These are phyloP conservation scores for Murina feae DNA, from an alignment of 2,113 vertebrate genomes.

Conservation along the genomic window DNA sequence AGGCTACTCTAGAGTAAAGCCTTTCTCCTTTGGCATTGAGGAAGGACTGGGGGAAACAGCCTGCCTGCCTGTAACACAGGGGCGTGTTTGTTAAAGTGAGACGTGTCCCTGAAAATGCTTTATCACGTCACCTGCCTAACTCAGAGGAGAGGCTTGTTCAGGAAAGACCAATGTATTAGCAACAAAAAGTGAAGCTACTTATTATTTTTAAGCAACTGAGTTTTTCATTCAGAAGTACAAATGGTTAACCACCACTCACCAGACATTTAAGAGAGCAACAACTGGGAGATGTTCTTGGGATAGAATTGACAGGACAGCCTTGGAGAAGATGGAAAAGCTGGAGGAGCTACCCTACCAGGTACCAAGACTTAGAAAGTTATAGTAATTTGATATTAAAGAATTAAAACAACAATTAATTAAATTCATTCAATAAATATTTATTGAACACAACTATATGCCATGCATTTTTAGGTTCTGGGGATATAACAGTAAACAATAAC, in stretches of 20 bases:
- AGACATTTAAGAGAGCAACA: background rate
- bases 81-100: background rate
- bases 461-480: too few relatives aligned
- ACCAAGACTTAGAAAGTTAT: background rate
- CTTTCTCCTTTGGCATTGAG: background rate
- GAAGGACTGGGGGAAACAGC: background rate
- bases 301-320: background rate
- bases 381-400: too few relatives aligned
- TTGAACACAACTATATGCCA: too few relatives aligned
- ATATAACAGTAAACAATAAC: too few relatives aligned
- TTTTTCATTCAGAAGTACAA: background rate
- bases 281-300: background rate
- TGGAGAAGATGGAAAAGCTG: background rate
- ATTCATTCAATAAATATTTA: too few relatives aligned
- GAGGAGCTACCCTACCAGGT: background rate
- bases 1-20: background rate
- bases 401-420: too few relatives aligned
- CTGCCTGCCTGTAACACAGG: background rate
- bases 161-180: background rate
- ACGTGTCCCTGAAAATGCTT: background rate
- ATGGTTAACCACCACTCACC: background rate
- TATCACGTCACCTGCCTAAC: background rate
- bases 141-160: background rate
- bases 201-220: background rate
- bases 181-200: background rate